Evolutionary conservation across 1,140 invertebrate species (phyloP).

Genomic region (Trichogramma pretiosum): DNA sequence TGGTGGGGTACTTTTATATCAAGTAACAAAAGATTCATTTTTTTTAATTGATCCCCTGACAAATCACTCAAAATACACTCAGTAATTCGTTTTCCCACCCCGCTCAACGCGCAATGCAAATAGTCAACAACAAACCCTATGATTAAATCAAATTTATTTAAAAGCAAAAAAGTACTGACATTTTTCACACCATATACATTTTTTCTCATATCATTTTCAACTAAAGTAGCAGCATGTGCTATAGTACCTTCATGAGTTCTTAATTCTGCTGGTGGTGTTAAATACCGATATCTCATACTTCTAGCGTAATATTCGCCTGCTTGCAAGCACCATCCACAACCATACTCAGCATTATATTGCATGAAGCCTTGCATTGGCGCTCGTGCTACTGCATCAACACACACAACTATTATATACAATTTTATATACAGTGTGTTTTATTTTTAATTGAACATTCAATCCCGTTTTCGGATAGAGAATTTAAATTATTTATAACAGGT

Average conservation of each 20-base stretch:
- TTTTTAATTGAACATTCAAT: too few relatives aligned
- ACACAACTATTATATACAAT: too few relatives aligned
- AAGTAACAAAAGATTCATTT: too few relatives aligned
- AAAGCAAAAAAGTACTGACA: constrained; percentile 9
- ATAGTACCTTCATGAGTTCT: constrained; percentile 6
- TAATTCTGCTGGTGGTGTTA: background rate
- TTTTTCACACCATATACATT: constrained; percentile 12
- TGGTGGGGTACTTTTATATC: background rate
- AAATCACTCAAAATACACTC: too few relatives aligned
- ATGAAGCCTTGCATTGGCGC: constrained; percentile 10
- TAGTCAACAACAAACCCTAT: constrained; percentile 14
- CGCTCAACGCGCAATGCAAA: constrained; percentile 15
- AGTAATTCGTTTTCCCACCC: constrained; percentile 17
- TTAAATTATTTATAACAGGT: too few relatives aligned
- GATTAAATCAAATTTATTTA: constrained; percentile 18
- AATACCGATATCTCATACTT: constrained; percentile 9
- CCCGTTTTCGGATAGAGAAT: too few relatives aligned
- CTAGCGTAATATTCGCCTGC: background rate
- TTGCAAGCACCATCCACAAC: constrained; percentile 15
- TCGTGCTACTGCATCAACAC: constrained; percentile 13
- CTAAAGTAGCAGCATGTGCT: background rate
- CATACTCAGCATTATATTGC: constrained; percentile 18
- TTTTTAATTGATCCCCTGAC: too few relatives aligned
- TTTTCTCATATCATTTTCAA: background rate
- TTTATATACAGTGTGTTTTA: too few relatives aligned